Conservation (phyloP, 2,888 invertebrate species). For the Dendrolimus pini region DNA sequence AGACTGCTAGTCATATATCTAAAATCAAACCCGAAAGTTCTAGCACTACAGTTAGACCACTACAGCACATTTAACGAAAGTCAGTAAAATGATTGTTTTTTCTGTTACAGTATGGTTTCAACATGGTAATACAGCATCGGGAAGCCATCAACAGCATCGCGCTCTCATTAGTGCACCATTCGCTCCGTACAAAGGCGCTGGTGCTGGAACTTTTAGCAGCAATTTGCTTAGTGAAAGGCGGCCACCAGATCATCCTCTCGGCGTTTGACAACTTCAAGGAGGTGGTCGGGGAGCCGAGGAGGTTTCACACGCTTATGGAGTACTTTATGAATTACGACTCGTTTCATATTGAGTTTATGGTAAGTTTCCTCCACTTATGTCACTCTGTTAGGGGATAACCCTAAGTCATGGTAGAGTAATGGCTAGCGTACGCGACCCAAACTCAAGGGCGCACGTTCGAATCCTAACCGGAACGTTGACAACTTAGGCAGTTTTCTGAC, state of each 20-base stretch:
- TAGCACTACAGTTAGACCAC: too few species aligned
- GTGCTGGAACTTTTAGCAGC: constrained; percentile 98
- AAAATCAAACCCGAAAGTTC: too few species aligned
- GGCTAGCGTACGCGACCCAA: too few species aligned
- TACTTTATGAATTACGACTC: constrained; percentile 97
- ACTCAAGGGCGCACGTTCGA: too few species aligned
- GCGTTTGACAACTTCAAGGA: constrained; percentile 99
- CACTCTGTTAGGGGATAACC: too few species aligned
- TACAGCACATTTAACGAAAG: too few species aligned
- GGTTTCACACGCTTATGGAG: constrained; percentile 98
- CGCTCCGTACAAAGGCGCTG: constrained; percentile 96
- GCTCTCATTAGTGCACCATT: constrained; percentile 96
- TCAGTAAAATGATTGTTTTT: not conserved
- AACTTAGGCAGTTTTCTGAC: too few species aligned
- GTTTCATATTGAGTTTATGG: constrained; percentile 99
- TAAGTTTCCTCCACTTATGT: constrained; percentile 45
- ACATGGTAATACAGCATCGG: constrained; percentile 98
- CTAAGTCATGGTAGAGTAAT: too few species aligned
- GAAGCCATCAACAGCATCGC: constrained; percentile 99
- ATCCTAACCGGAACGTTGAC: too few species aligned
- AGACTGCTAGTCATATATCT: too few species aligned
- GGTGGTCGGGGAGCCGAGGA: constrained; percentile 86
- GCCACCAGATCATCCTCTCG: constrained; percentile 97
- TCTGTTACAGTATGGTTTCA: constrained; percentile 91
- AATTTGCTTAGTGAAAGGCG: constrained; percentile 98